Conservation (phyloP, 1,140 invertebrate species). For the Diachasmimorpha longicaudata region DNA sequence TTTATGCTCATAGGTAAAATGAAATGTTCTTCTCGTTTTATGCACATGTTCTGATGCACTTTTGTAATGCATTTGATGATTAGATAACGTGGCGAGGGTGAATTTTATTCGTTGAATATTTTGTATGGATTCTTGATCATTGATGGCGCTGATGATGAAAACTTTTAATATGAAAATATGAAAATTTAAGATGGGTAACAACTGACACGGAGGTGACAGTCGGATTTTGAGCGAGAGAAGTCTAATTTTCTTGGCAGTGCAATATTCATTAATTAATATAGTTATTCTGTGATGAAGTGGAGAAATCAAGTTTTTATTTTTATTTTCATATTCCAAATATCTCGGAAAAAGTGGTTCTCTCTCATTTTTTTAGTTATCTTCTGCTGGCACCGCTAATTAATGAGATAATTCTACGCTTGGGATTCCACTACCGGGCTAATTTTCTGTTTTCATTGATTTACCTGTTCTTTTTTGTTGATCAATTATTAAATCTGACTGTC, state of each 20-base stretch:
- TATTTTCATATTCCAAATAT: background rate
- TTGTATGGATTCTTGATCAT: background rate
- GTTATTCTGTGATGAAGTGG: background rate
- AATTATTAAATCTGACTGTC: background rate
- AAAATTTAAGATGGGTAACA: background rate
- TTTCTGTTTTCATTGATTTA: background rate
- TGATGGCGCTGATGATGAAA: background rate
- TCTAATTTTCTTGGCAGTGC: conserved; percentile 19
- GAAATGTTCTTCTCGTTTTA: background rate
- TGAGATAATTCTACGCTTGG: background rate
- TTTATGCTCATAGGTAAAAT: background rate
- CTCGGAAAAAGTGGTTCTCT: background rate
- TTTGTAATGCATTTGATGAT: background rate
- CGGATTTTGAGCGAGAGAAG: background rate
- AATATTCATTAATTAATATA: conserved; percentile 9
- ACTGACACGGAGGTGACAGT: background rate
- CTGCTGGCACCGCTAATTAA: background rate
- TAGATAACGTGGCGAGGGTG: background rate
- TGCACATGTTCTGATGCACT: background rate
- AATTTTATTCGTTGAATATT: conserved; percentile 1
- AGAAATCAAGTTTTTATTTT: background rate
- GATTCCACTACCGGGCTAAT: background rate
- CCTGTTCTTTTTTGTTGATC: background rate
- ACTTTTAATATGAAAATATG: background rate
- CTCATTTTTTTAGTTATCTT: background rate